These are phyloP conservation scores for Psococerastis gibbosa DNA, from an alignment of 2,888 invertebrate species.

Conservation along the genomic window DNA sequence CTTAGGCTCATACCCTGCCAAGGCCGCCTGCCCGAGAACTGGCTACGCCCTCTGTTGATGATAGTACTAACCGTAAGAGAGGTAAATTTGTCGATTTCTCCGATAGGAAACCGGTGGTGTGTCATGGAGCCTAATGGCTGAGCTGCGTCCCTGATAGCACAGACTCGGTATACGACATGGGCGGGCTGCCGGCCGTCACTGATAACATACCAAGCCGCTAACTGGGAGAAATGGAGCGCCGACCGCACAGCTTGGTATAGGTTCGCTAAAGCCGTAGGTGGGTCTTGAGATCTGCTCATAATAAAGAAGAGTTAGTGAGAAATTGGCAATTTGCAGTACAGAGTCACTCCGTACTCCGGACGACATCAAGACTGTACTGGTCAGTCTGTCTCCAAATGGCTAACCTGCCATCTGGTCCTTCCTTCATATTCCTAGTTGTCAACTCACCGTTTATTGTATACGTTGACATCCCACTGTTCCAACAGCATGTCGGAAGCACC, in stretches of 20 bases:
- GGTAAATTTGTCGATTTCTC: conserved; percentile 42
- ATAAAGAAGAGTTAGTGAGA: neutral
- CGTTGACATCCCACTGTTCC: conserved; percentile 65
- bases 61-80: conserved; percentile 34
- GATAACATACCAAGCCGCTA: conserved; percentile 69
- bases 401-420: too few species aligned
- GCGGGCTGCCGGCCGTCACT: conserved; percentile 24
- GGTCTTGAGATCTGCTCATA: neutral
- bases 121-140: conserved; percentile 35
- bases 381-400: too few species aligned
- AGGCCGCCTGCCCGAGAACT: too few species aligned
- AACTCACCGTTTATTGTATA: conserved; percentile 38
- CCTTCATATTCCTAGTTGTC: too few species aligned
- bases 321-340: too few species aligned
- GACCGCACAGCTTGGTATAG: conserved; percentile 84
- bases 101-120: conserved; percentile 55
- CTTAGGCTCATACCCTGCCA: too few species aligned
- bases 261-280: conserved; percentile 35
- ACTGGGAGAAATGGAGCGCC: conserved; percentile 90
- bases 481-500: conserved; percentile 41
- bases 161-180: conserved; percentile 46
- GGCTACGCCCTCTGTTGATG: too few species aligned
- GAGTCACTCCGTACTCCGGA: too few species aligned
- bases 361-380: too few species aligned
- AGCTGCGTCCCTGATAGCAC: conserved; percentile 44